phyloP scores from a whole-genome alignment of 1,140 invertebrate species.

The Chironomus striatipennis region DNA sequence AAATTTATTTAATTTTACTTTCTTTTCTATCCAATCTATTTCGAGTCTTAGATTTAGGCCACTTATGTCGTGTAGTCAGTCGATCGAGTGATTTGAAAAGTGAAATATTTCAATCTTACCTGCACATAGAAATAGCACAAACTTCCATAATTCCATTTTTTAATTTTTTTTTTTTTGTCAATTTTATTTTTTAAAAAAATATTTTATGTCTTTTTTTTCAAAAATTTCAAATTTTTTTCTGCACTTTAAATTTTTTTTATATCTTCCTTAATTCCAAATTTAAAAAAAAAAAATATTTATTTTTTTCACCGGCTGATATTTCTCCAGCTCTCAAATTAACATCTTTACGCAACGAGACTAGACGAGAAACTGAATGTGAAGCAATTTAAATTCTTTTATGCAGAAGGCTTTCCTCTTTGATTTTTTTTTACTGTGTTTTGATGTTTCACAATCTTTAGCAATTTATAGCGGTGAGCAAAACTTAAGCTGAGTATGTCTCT shows the following conservation, averaged over 20 bases:
- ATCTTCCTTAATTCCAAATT: neutral
- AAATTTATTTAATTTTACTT: neutral
- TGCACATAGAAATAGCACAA: constrained; percentile 10
- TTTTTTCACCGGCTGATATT: neutral
- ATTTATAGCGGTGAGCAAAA: too few relatives aligned
- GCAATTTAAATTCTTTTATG: constrained; percentile 20
- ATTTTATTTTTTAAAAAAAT: neutral
- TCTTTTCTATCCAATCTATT: neutral
- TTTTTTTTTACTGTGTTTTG: too few relatives aligned
- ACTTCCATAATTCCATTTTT: constrained; percentile 13
- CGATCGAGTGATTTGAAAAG: neutral
- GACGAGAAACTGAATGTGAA: constrained; percentile 16
- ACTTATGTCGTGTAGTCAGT: neutral
- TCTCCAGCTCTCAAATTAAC: constrained; percentile 2
- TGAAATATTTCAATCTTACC: neutral
- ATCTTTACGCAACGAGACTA: neutral
- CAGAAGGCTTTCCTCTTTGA: constrained; percentile 13
- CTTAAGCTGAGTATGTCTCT: too few relatives aligned
- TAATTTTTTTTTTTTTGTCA: neutral
- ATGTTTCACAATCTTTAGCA: too few relatives aligned
- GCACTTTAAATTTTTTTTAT: neutral
- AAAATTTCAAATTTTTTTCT: neutral
- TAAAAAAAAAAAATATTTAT: neutral
- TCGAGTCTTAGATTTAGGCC: neutral
- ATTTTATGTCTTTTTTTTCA: neutral